Base-by-base conservation (phyloP, 1,140 invertebrate genomes). In the Papilio machaon region DNA sequence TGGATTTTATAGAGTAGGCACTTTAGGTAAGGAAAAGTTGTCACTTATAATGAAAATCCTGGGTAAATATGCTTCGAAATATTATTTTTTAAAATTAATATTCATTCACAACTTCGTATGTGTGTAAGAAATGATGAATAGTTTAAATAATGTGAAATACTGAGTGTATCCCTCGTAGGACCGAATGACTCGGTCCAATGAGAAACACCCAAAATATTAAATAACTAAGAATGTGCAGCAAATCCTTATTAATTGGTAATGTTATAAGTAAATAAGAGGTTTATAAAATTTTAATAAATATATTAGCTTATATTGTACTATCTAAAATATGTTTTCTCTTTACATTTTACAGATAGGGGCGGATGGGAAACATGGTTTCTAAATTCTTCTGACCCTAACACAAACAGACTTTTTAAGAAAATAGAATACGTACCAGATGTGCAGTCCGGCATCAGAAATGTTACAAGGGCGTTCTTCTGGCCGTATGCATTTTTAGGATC, bases 401-500 rank as follows among this genome's bases (percentile, higher is more conserved):
- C 96, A 0, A 91, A 94, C 52, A 96, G 95, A 82, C 90, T 97
- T 17, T 92, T 97, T 49, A 96, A 95, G 83, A 96, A 96, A 86
- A 90, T 97, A 73, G 96, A 97, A 91, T 95, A 96, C 47, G 96
- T 97, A 0, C 95, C 96, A 0, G 95, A 95, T 52, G 89, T 97
- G 7, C 92, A 95, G 83, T 94, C 95, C 30, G 97, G 97, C 2
- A 95, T 97, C 6, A 95, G 94, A 73, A 97, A 97, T 90, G 96
- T 96, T 1, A 97, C 97, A 2, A 95, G 95, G 83, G 96, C 96
- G 30, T 97, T 96, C 81, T 97, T 97, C 85, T 96, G 96, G 96
- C 95, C 96, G 6, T 97, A 97, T 84, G 96, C 97, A 0, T 97
- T 97, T 89, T 88, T 97, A 2, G 96, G 96, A 35, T 97, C 97